A percentile compares a stretch with the other conserved stretches of the same genome.
Evolutionary conservation across 2,113 vertebrate species (phyloP).

Genomic region (Mirza zaza): DNA sequence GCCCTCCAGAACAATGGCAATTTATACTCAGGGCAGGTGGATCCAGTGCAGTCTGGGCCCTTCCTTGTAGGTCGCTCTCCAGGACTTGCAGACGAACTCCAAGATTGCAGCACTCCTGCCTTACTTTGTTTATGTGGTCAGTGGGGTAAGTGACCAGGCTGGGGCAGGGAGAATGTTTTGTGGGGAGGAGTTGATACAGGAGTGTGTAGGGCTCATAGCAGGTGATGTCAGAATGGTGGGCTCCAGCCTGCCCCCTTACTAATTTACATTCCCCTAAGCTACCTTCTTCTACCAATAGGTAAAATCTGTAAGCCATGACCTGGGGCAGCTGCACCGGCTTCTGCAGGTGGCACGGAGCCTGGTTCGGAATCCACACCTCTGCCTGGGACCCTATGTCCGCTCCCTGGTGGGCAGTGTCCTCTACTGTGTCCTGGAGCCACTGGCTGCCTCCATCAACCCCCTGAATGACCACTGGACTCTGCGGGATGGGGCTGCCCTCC

Average conservation of each 20-base stretch:
- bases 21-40: not conserved
- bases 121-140: constrained; percentile 96
- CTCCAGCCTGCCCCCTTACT: not conserved
- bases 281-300: constrained; percentile 82
- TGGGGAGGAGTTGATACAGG: not conserved
- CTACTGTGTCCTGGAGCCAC: constrained; percentile 95
- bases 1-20: not conserved
- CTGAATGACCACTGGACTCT: constrained; percentile 98
- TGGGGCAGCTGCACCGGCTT: constrained; percentile 93
- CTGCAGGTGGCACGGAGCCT: constrained; percentile 94
- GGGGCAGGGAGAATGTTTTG: not conserved
- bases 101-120: constrained; percentile 94
- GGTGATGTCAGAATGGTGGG: too few species aligned
- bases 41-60: not conserved
- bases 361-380: constrained; percentile 93
- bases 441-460: constrained; percentile 96
- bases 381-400: constrained; percentile 92
- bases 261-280: fast-evolving
- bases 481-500: constrained; percentile 91
- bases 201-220: not conserved
- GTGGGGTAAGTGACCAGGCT: constrained; percentile 87
- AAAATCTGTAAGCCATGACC: constrained; percentile 94
- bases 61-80: constrained; percentile 88
- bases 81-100: constrained; percentile 94
- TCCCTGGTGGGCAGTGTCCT: constrained; percentile 94